Base-by-base conservation (phyloP, 2,113 vertebrate genomes). In the Xenopus borealis region DNA sequence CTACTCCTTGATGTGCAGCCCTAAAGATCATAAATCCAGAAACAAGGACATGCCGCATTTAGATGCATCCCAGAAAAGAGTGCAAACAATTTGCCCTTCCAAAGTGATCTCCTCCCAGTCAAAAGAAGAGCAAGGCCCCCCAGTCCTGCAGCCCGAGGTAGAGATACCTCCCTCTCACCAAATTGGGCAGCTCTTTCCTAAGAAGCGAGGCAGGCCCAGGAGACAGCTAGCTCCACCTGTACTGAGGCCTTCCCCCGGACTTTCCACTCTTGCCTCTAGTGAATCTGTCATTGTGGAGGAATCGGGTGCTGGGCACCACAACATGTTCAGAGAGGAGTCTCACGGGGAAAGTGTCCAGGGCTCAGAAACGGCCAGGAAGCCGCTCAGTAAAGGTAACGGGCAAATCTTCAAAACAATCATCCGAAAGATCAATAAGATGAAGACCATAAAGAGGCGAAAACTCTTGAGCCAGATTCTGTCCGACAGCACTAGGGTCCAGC, bases 361-460 rank as follows among this genome's bases (percentile, higher is more conserved):
- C 78, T 92, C 87, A 7, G 87, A 91, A 16, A 80, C 84, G 50
- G 90, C 89, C 78, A 88, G 82, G 79, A 90, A 90, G 70, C 94
- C 95, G 69, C 85, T 84, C 72, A 93, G 88, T 83, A 94, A 91
- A 83, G 93, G 87, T 80, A 95, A 89, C 40, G 92, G 93, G 74
- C 96, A 98, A 85, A 89, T 97, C 79, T 95, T 98, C 91, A 95
- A 94, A 86, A 95, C 92, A 64, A 91, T 99, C 82, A 97, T 99
- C 65, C 90, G 93, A 11, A 96, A 97, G 82, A 98, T 98, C 87
- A 98, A 98, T 86, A 98, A 94, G 82, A 96, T 97, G 97, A 98
- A 98, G 86, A 98, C 95, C 53, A 85, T 98, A 78, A 97, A 96
- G 83, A 91, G 95, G 80, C 96, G 94, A 86, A 94, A 95, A 63